These are phyloP conservation scores for Hassar affinis DNA, from an alignment of 2,113 vertebrate species.

Conservation along the genomic window DNA sequence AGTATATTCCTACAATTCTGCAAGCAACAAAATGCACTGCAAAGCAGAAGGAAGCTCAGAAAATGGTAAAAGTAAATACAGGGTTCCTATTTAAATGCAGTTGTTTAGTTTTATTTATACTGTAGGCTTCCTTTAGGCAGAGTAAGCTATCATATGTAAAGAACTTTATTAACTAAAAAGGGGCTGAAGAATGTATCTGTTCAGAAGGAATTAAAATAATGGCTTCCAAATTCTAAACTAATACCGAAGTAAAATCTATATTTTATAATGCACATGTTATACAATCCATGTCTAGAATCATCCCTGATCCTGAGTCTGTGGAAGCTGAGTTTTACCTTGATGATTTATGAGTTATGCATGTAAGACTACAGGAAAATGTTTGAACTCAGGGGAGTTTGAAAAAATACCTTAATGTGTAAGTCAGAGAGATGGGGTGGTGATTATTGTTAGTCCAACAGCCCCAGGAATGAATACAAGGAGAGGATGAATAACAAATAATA, in stretches of 20 bases:
- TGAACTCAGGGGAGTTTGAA: background rate
- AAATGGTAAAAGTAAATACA: background rate
- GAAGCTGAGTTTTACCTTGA: background rate
- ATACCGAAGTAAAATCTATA: background rate
- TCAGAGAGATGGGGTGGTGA: background rate
- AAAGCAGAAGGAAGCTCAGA: too few species aligned
- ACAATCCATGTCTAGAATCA: background rate
- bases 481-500: background rate
- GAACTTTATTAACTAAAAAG: background rate
- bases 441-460: background rate
- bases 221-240: background rate
- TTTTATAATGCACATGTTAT: background rate
- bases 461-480: background rate
- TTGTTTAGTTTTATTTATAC: background rate
- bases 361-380: background rate
- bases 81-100: background rate
- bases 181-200: background rate
- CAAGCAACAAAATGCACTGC: too few species aligned
- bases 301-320: background rate
- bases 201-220: background rate
- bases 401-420: background rate
- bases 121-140: background rate
- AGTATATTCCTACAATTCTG: too few species aligned
- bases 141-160: background rate
- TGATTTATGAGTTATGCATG: background rate